These are phyloP conservation scores for Amphiura filiformis DNA, from an alignment of 35 echinoderm and acorn worm species.

Conservation along the genomic window DNA sequence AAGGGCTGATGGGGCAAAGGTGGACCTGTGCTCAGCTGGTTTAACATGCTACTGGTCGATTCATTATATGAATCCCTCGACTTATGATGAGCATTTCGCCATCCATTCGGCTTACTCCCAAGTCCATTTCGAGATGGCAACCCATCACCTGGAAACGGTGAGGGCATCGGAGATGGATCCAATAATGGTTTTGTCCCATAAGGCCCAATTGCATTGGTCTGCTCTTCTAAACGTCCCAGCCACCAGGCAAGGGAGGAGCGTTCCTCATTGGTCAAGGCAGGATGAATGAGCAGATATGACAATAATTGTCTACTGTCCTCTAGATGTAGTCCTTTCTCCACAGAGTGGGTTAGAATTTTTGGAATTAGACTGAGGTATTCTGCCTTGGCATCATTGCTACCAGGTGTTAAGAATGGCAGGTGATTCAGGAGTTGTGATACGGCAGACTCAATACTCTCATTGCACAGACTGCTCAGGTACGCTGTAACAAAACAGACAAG, in stretches of 20 bases:
- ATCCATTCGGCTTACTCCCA: constrained; percentile 62
- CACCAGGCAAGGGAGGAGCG: constrained; percentile 71
- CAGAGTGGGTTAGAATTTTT: constrained; percentile 69
- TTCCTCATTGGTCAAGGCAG: constrained; percentile 87
- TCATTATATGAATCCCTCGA: constrained; percentile 71
- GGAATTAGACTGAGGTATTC: constrained; percentile 95
- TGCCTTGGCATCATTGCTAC: constrained; percentile 74
- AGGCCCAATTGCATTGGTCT: constrained; percentile 22
- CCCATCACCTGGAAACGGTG: constrained; percentile 26
- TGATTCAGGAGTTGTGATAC: constrained; percentile 80
- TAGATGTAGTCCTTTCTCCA: constrained; percentile 69
- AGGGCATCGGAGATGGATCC: constrained; percentile 38
- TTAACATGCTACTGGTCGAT: not conserved
- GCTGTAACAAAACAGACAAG: constrained; percentile 42
- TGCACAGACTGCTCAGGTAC: constrained; percentile 75
- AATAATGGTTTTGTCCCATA: not conserved
- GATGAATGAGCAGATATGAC: constrained; percentile 94
- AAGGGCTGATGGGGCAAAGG: constrained; percentile 60
- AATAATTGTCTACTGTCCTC: constrained; percentile 88
- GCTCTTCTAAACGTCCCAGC: constrained; percentile 77
- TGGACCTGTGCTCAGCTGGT: constrained; percentile 17
- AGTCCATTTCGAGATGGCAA: constrained; percentile 22
- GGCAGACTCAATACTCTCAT: constrained; percentile 79
- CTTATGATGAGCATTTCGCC: constrained; percentile 33
- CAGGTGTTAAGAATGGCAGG: constrained; percentile 84